A percentile compares a stretch with the other conserved stretches of the same genome.
phyloP scores from a whole-genome alignment of 2,113 vertebrate species.

The Calyptommatus sinebrachiatus region DNA sequence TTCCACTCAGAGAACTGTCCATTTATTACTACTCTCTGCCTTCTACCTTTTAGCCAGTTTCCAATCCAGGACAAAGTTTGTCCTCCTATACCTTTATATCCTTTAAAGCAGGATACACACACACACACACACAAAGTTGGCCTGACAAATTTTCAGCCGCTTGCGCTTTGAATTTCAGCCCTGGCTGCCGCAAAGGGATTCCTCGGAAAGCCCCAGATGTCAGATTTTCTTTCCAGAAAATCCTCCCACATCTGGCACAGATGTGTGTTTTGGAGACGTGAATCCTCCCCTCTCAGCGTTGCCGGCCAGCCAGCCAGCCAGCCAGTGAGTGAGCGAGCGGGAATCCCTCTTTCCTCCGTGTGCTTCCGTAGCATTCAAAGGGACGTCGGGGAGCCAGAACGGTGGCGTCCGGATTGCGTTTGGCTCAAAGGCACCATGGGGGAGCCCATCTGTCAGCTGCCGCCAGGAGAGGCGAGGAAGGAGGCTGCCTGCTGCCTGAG shows the following conservation, averaged over 20 bases:
- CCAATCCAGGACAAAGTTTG: no score
- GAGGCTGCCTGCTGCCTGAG: constrained; percentile 8
- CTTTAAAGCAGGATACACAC: constrained; percentile 1
- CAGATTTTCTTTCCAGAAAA: constrained; percentile 76
- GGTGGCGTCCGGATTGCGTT: constrained; percentile 64
- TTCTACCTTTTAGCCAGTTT: no score
- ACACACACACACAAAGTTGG: not conserved
- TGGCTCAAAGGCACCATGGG: constrained; percentile 53
- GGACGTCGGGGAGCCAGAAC: constrained; percentile 66
- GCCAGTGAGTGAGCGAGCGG: constrained; percentile 65
- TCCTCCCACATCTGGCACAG: constrained; percentile 76
- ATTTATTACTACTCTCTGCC: no score
- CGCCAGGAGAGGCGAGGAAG: constrained; percentile 36
- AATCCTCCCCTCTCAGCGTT: constrained; percentile 42
- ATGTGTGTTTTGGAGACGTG: constrained; percentile 75
- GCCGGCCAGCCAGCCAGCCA: constrained; percentile 42
- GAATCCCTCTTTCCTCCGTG: constrained; percentile 73
- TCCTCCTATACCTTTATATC: no score
- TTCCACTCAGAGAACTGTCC: no score
- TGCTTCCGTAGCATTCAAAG: constrained; percentile 63
- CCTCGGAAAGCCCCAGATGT: constrained; percentile 80
- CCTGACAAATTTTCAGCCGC: constrained; percentile 43
- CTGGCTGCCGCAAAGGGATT: constrained; percentile 71
- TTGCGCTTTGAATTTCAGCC: constrained; percentile 57
- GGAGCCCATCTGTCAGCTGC: constrained; percentile 31